These are phyloP conservation scores for Nipponacmea schrenckii DNA, from an alignment of 2,888 invertebrate genomes.

Conservation along the genomic window DNA sequence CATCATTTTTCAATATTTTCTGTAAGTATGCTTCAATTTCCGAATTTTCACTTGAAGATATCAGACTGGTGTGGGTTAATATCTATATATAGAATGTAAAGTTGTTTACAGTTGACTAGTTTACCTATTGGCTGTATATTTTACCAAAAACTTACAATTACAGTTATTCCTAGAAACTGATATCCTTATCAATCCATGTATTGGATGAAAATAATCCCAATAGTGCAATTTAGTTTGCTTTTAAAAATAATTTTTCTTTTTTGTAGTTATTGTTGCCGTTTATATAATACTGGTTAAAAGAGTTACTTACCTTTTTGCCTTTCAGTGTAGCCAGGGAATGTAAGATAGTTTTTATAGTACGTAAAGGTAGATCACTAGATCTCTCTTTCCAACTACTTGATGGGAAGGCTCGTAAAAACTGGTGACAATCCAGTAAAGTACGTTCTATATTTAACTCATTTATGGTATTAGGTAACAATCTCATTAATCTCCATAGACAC, in stretches of 20 bases:
- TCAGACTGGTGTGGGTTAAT: conserved; percentile 75
- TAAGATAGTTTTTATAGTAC: conserved; percentile 91
- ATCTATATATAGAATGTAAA: conserved; percentile 68
- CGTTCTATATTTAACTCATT: conserved; percentile 69
- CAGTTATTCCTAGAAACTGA: too few species aligned
- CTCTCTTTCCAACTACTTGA: conserved; percentile 87
- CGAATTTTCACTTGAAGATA: conserved; percentile 77
- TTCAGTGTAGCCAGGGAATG: conserved; percentile 91
- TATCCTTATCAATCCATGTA: too few species aligned
- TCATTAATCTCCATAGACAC: conserved; percentile 94
- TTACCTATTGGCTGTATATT: too few species aligned
- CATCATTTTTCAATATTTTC: conserved; percentile 66
- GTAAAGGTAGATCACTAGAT: conserved; percentile 80
- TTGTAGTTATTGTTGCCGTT: too few species aligned
- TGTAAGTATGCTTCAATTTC: conserved; percentile 88
- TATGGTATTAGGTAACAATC: conserved; percentile 83
- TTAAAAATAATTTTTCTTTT: too few species aligned
- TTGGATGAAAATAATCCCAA: too few species aligned
- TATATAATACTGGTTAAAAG: not conserved
- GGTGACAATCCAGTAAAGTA: conserved; percentile 82
- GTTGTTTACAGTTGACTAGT: too few species aligned
- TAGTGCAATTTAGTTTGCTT: too few species aligned
- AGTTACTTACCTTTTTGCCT: conserved; percentile 74
- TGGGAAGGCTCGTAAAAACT: conserved; percentile 88
- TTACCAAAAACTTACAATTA: too few species aligned